These are phyloP conservation scores for Lasiurus borealis DNA, from an alignment of 2,113 vertebrate genomes.

Conservation along the genomic window DNA sequence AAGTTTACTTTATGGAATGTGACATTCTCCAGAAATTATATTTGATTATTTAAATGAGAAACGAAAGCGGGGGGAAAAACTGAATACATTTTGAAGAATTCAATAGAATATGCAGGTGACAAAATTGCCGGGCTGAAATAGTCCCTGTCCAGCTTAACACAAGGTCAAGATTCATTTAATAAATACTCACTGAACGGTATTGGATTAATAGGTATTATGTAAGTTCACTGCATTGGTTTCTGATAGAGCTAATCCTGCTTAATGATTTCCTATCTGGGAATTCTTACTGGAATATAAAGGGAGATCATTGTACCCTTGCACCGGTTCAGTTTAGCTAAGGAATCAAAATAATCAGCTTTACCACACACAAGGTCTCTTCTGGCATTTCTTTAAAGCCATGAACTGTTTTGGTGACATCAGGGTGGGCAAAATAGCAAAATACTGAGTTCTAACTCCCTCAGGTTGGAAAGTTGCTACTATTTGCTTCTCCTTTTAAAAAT, in stretches of 20 bases:
- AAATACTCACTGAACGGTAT: background rate
- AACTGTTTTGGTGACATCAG: background rate
- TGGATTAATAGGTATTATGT: background rate
- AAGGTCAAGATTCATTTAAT: background rate
- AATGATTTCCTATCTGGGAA: background rate
- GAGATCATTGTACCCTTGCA: background rate
- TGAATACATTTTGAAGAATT: background rate
- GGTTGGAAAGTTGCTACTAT: background rate
- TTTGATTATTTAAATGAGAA: constrained; percentile 25
- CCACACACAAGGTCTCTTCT: background rate
- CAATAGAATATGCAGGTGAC: background rate
- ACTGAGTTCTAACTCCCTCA: background rate
- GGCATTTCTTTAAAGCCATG: background rate
- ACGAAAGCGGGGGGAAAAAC: background rate
- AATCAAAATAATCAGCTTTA: background rate
- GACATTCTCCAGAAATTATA: background rate
- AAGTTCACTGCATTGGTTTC: background rate
- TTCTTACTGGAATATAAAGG: background rate
- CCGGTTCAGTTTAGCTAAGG: background rate
- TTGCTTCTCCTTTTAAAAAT: background rate
- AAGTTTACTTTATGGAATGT: background rate
- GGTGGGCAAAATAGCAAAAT: background rate
- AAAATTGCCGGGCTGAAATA: background rate
- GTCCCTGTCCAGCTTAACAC: background rate
- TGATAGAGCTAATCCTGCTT: background rate